Evolutionary conservation across 2,888 invertebrate species (phyloP).

Genomic region (Gnatocerus cornutus): DNA sequence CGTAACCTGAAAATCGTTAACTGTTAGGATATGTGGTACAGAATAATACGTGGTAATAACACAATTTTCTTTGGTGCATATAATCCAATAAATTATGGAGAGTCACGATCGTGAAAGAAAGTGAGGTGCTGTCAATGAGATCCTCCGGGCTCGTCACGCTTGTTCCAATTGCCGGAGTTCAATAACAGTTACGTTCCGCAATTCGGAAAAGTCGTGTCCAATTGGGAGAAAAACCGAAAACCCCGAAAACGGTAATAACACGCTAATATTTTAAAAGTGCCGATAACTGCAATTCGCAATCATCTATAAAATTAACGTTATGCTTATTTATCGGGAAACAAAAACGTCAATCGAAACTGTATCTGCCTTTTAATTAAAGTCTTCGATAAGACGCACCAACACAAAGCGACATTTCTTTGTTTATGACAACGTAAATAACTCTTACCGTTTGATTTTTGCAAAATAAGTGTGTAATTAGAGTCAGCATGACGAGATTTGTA

Average conservation of each 20-base stretch:
- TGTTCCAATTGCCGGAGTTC: constrained; percentile 41
- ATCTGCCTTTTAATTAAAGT: neutral
- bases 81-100: constrained; percentile 43
- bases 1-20: constrained; percentile 7
- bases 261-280: too few species aligned
- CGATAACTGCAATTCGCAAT: too few species aligned
- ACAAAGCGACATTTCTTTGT: constrained; percentile 10
- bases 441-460: neutral
- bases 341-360: too few species aligned
- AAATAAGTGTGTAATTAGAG: constrained; percentile 16
- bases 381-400: neutral
- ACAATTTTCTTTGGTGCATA: constrained; percentile 33
- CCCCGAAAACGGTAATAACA: too few species aligned
- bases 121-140: constrained; percentile 45
- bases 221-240: neutral
- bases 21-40: constrained; percentile 1
- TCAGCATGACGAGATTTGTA: constrained; percentile 16
- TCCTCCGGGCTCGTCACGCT: constrained; percentile 44
- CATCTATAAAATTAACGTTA: too few species aligned
- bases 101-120: constrained; percentile 43
- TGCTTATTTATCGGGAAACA: too few species aligned
- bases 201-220: constrained; percentile 1
- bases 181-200: constrained; percentile 35
- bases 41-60: constrained; percentile 13
- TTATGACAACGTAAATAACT: constrained; percentile 19